Conservation (phyloP, 1,140 invertebrate genomes). For the Zaprionus inermis region DNA sequence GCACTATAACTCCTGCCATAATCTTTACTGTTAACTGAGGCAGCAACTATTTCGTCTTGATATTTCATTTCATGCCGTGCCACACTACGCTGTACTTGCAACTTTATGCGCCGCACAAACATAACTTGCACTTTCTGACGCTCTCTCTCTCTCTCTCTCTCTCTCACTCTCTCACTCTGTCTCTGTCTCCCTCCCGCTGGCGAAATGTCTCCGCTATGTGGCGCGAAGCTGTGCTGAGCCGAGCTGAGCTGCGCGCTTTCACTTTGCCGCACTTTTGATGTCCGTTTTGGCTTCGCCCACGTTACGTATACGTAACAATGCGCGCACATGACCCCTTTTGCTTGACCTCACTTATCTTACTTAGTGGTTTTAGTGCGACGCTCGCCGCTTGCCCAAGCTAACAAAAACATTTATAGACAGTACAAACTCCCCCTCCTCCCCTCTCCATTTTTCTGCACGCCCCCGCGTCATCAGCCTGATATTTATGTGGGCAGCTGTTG, state of each 20-base stretch:
- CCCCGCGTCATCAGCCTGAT: slow-evolving; percentile 33
- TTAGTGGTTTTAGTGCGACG: slow-evolving; percentile 76
- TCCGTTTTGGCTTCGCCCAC: slow-evolving; percentile 36
- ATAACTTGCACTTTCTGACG: slow-evolving; percentile 38
- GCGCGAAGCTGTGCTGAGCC: not conserved
- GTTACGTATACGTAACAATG: slow-evolving; percentile 66
- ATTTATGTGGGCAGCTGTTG: slow-evolving; percentile 81
- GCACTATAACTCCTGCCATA: not conserved
- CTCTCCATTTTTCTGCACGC: not conserved
- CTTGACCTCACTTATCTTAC: slow-evolving; percentile 82
- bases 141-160: not conserved
- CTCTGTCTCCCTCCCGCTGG: not conserved
- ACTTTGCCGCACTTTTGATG: slow-evolving; percentile 37
- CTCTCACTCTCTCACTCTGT: not conserved
- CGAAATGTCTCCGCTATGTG: slow-evolving; percentile 33
- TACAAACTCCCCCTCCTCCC: slow-evolving; percentile 8
- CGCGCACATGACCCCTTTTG: slow-evolving; percentile 82
- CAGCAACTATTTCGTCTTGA: slow-evolving; percentile 2
- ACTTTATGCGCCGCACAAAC: slow-evolving; percentile 35
- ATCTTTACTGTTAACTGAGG: slow-evolving; percentile 5
- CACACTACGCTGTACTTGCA: not conserved
- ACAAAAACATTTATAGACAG: slow-evolving; percentile 69
- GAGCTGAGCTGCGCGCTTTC: slow-evolving; percentile 33
- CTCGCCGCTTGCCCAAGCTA: slow-evolving; percentile 36
- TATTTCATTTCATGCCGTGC: not conserved